Base-by-base conservation (phyloP, 2,888 invertebrate species). In the Fragum fragum region DNA sequence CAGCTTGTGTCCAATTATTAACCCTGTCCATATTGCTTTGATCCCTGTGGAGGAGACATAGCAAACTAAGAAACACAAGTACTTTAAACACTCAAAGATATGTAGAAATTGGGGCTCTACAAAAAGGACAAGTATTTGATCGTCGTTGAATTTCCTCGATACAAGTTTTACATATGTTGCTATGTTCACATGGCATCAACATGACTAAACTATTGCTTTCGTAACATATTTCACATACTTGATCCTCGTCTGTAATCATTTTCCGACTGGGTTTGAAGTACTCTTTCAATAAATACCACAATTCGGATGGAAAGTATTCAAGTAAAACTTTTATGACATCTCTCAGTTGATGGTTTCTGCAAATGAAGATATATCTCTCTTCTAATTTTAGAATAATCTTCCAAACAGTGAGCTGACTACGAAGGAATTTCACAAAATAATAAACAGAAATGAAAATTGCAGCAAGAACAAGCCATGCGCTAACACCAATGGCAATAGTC, bases 41-140 rank as follows among this genome's bases (percentile, higher is more conserved):
- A n/a, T n/a, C n/a, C n/a, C n/a, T n/a, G n/a, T n/a, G n/a, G n/a
- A n/a, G n/a, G n/a, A n/a, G n/a, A n/a, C n/a, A n/a, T n/a, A n/a
- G n/a, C n/a, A n/a, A n/a, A n/a, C n/a, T n/a, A n/a, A n/a, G n/a
- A n/a, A n/a, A n/a, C n/a, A n/a, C n/a, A n/a, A n/a, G n/a, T n/a
- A n/a, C n/a, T n/a, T n/a, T n/a, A n/a, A n/a, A n/a, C 32, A 36
- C 9, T 36, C 9, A 36, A 36, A 36, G 9, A 9, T 36, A 36
- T 6, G 32, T 36, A 36, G 47, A 47, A 32, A 66, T 66, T 23
- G 21, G 21, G 11, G 66, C 66, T 1, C 66, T 32, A 23, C 66
- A 66, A 18, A 66, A 36, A 21, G 66, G 66, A 66, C 66, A 66
- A 23, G 26, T 42, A 42, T 66, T 66, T 66, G 66, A 14, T 42